Base-by-base conservation (phyloP, 2,797 vertebrate genomes). In the Coregonus ussuriensis region DNA sequence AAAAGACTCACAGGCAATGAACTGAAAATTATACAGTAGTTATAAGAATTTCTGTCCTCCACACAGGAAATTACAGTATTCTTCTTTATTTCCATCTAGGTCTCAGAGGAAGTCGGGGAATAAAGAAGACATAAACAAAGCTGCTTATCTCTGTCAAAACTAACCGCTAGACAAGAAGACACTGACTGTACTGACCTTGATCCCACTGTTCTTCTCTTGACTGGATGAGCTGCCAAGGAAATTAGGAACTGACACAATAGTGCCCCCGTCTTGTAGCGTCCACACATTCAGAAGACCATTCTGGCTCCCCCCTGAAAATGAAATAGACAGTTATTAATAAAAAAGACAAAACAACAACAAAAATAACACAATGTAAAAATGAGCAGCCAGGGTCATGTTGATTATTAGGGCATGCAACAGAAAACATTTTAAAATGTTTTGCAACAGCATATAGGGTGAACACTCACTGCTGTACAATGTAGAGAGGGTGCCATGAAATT, bases 261-360 rank as follows among this genome's bases (percentile, higher is more conserved):
- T 84, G 15, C 94, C 92, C 76, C 93, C 94, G 81, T 95, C 94
- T 88, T 94, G 94, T 71, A 95, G 41, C 18, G 93, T 94, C 95
- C 95, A 95, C 62, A 95, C 93, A 83, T 94, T 87, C 84, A 95
- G 91, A 52, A 92, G 91, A 63, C 95, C 95, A 85, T 94, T 95
- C 90, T 95, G 94, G 88, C 95, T 95, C 25, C 66, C 94, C 95
- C 37, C 95, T 95, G 4, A 82, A 77, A 78, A 1, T n/a, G 63
- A 65, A 25, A 29, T 6, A 21, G 9, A 21, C 4, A 25, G 25
- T 25, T 25, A 25, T 25, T 25, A 63, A 21, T 7, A 63, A 1
- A 63, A 21, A 21, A 21, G 21, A 21, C 21, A 21, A 7, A 25
- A 18, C 18, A n/a, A 63, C 7, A 63, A 62, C 11, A 1, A 15